Evolutionary conservation across 2,797 vertebrate species (phyloP).

Genomic region (Benthosema pterotum): DNA sequence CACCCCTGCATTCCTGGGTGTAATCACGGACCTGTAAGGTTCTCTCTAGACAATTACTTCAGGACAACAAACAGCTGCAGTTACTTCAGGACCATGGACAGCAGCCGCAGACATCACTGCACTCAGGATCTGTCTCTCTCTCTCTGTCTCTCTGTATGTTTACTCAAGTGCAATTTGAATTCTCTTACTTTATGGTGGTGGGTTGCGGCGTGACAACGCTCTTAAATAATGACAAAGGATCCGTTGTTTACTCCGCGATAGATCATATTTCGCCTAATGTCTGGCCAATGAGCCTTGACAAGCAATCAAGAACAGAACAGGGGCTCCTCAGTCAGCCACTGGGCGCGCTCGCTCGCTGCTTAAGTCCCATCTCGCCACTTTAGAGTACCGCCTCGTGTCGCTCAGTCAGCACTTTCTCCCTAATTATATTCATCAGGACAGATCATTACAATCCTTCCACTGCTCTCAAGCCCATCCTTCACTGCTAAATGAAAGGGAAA

Average conservation of each 20-base stretch:
- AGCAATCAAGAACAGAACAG: slow-evolving; percentile 33
- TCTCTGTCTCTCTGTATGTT: too few species aligned
- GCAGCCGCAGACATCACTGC: too few species aligned
- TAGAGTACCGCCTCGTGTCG: slow-evolving; percentile 49
- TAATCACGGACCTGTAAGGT: too few species aligned
- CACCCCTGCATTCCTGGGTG: too few species aligned
- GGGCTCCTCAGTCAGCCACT: slow-evolving; percentile 43
- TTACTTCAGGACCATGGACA: too few species aligned
- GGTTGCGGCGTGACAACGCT: not conserved
- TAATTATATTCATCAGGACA: slow-evolving; percentile 77
- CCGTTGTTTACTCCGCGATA: not conserved
- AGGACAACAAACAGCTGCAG: too few species aligned
- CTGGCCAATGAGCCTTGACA: slow-evolving; percentile 41
- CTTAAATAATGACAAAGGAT: not conserved
- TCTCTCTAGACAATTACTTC: too few species aligned
- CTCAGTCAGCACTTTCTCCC: slow-evolving; percentile 70
- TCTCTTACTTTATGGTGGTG: too few species aligned
- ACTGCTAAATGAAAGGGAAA: slow-evolving; percentile 73
- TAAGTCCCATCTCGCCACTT: slow-evolving; percentile 19
- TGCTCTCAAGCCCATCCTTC: slow-evolving; percentile 63
- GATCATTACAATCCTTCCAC: slow-evolving; percentile 76
- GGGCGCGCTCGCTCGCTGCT: slow-evolving; percentile 51
- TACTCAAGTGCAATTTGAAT: too few species aligned
- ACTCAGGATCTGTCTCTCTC: too few species aligned
- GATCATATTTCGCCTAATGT: slow-evolving; percentile 17